Percentiles rank a stretch among this genome's conserved stretches.
Evolutionary conservation across 2,797 vertebrate genomes (phyloP).

Genomic region (Potorous gilbertii): DNA sequence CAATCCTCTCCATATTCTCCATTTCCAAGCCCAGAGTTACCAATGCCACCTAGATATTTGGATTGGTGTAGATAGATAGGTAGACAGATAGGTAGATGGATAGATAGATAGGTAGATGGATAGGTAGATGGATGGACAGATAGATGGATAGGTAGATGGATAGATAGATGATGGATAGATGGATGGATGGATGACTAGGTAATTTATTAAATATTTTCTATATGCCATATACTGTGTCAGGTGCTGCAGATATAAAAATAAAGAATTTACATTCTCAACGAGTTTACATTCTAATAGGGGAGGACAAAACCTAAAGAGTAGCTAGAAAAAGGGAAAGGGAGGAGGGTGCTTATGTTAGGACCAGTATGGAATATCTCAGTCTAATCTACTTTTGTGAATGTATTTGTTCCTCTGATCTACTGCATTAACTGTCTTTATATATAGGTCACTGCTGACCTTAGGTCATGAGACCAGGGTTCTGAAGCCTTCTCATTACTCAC

Average conservation of each 20-base stretch:
- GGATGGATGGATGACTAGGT: background rate
- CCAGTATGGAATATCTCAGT: slow-evolving; percentile 11
- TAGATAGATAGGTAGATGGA: no score
- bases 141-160: background rate
- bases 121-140: background rate
- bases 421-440: background rate
- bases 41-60: slow-evolving; percentile 32
- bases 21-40: slow-evolving; percentile 30
- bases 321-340: background rate
- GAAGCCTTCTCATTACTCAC: background rate
- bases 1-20: background rate
- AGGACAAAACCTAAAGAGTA: background rate
- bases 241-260: background rate
- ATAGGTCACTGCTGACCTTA: background rate
- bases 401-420: slow-evolving; percentile 7
- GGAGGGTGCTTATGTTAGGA: background rate
- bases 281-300: background rate
- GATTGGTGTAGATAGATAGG: background rate
- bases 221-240: background rate
- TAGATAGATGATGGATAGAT: background rate
- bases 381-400: slow-evolving; percentile 5
- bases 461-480: background rate
- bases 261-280: background rate
- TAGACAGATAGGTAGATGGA: no score
- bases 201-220: background rate